Conservation (phyloP, 2,888 invertebrate species). For the Chamaedrilus cognettii region DNA sequence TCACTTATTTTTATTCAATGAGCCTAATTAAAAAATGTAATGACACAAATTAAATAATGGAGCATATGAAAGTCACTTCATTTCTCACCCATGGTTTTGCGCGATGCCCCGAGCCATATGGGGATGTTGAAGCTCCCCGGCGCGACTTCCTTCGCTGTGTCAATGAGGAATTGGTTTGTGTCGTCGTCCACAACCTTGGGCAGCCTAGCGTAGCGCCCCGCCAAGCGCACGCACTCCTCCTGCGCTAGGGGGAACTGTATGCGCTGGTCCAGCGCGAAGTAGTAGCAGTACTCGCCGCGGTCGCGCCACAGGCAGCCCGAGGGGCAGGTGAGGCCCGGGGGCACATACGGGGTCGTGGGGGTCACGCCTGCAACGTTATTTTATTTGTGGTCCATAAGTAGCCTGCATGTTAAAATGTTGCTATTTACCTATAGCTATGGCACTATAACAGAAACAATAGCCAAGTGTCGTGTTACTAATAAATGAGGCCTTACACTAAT, state of each 20-base stretch:
- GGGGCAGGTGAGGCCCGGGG: not conserved
- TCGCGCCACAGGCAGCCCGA: not conserved
- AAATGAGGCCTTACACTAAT: too few relatives aligned
- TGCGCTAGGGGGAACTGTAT: slow-evolving; percentile 3
- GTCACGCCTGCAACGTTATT: not conserved
- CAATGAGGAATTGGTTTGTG: not conserved
- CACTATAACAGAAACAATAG: too few relatives aligned
- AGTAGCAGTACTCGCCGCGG: slow-evolving; percentile 15
- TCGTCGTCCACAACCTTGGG: not conserved
- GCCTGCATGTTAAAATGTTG: too few relatives aligned
- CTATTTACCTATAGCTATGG: too few relatives aligned
- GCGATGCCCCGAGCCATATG: slow-evolving; percentile 4
- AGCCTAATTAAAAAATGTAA: too few relatives aligned
- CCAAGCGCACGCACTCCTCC: not conserved
- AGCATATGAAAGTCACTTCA: not conserved
- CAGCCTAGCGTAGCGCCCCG: slow-evolving; percentile 6
- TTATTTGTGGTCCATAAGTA: too few relatives aligned
- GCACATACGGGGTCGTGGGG: slow-evolving; percentile 2
- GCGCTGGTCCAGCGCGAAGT: not conserved
- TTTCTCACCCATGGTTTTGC: not conserved
- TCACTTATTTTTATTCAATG: too few relatives aligned
- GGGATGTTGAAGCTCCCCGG: not conserved
- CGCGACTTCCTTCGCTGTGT: not conserved
- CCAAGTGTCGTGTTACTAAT: too few relatives aligned
- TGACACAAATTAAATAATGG: not conserved